A percentile compares a stretch with the other conserved stretches of the same genome.
These are phyloP conservation scores for Zaprionus nigranus DNA, from an alignment of 1,140 invertebrate genomes.

Conservation along the genomic window DNA sequence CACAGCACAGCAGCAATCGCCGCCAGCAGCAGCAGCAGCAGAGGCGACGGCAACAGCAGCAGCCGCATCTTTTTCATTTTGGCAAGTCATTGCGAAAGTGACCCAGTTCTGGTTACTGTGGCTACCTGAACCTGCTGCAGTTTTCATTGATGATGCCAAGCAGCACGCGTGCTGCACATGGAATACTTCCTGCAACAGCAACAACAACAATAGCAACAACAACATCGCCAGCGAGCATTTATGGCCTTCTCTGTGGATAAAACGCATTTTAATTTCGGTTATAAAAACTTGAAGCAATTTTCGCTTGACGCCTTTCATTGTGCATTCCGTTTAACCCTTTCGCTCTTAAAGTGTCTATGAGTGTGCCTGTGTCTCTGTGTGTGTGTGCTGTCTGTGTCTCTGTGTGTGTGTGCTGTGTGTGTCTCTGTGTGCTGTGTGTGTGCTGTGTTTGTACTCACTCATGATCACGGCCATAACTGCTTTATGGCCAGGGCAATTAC, in stretches of 20 bases:
- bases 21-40: conserved; percentile 27
- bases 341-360: conserved; percentile 50
- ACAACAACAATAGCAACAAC: conserved; percentile 3
- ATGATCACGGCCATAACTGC: conserved; percentile 65
- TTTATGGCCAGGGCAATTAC: conserved; percentile 44
- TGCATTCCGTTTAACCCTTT: conserved; percentile 75
- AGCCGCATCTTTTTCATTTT: conserved; percentile 63
- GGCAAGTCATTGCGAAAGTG: conserved; percentile 80
- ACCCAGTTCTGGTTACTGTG: conserved; percentile 65
- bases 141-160: conserved; percentile 73
- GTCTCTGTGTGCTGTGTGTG: conserved; percentile 16
- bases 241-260: conserved; percentile 66
- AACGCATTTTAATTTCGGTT: conserved; percentile 76
- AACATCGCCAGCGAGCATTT: conserved; percentile 50
- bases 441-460: conserved; percentile 52
- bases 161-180: conserved; percentile 63
- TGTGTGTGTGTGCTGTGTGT: conserved; percentile 37
- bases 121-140: conserved; percentile 50
- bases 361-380: conserved; percentile 1
- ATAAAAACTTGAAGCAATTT: conserved; percentile 65
- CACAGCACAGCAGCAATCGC: conserved; percentile 14
- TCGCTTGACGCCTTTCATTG: conserved; percentile 71
- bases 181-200: conserved; percentile 59
- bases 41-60: conserved; percentile 23
- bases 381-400: conserved; percentile 1